phyloP scores from a whole-genome alignment of 2,797 vertebrate species.

The Molothrus aeneus region DNA sequence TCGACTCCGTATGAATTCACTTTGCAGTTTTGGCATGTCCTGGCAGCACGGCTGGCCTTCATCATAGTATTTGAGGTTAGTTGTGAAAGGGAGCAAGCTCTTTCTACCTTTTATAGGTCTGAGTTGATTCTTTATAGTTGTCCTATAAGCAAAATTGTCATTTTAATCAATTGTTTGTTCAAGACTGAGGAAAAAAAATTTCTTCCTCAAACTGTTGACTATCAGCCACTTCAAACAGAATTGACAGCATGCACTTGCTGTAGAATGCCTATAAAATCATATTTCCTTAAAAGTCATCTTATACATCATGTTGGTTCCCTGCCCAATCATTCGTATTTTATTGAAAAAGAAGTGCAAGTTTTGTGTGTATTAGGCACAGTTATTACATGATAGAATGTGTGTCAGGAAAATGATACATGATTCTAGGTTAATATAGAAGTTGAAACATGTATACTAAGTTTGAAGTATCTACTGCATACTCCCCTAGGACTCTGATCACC shows the following conservation, averaged over 20 bases:
- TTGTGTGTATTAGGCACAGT: neutral
- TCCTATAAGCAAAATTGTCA: neutral
- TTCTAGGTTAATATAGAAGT: neutral
- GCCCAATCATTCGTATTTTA: neutral
- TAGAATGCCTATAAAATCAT: neutral
- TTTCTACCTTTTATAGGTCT: neutral
- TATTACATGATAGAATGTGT: neutral
- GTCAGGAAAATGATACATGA: neutral
- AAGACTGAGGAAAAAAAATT: neutral
- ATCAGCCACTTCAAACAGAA: neutral
- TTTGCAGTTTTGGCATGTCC: constrained; percentile 97
- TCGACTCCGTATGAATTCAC: constrained; percentile 92
- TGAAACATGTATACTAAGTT: neutral
- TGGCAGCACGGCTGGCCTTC: constrained; percentile 95
- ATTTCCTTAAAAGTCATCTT: neutral
- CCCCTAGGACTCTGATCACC: neutral
- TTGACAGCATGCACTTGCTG: neutral
- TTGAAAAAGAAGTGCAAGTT: neutral
- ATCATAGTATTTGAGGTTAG: constrained; percentile 98
- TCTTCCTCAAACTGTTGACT: neutral
- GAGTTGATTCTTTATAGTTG: neutral
- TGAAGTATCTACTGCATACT: fast-evolving
- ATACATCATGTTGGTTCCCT: neutral
- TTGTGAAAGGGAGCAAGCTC: neutral
- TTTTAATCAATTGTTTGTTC: neutral